A percentile compares a stretch with the other conserved stretches of the same genome.
These are phyloP conservation scores for Hyalella azteca DNA, from an alignment of 2,888 invertebrate genomes.

Conservation along the genomic window DNA sequence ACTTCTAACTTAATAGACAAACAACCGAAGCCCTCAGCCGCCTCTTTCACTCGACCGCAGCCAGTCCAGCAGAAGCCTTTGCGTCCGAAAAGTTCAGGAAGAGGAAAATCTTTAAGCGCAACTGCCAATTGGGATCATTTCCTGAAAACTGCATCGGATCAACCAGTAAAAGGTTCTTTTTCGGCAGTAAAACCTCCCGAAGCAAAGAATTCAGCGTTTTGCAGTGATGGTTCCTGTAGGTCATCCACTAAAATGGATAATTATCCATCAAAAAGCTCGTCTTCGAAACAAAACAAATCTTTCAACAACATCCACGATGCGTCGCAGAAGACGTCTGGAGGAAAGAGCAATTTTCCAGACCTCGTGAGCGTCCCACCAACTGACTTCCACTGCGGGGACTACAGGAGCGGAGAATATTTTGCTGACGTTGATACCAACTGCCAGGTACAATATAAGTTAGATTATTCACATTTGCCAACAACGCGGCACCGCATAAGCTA, in stretches of 20 bases:
- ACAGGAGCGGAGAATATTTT: conserved; percentile 38
- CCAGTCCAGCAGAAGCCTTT: neutral
- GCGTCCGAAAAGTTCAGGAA: neutral
- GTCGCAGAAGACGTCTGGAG: neutral
- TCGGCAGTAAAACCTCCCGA: neutral
- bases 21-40: too few species aligned
- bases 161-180: too few species aligned
- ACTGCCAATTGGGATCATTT: neutral
- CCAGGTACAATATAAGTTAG: too few species aligned
- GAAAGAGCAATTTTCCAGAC: neutral
- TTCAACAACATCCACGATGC: neutral
- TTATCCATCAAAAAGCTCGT: neutral
- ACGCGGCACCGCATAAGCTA: too few species aligned
- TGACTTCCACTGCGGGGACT: conserved; percentile 40
- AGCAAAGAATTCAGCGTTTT: neutral
- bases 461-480: too few species aligned
- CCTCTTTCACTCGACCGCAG: too few species aligned
- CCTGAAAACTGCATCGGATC: too few species aligned
- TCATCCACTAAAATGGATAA: neutral
- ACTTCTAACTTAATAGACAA: neutral
- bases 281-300: neutral
- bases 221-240: neutral
- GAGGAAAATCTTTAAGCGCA: neutral
- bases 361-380: conserved; percentile 39
- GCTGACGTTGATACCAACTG: conserved; percentile 42